A percentile compares a stretch with the other conserved stretches of the same genome.
These are phyloP conservation scores for Phycodurus eques DNA, from an alignment of 2,113 vertebrate species.

Conservation along the genomic window DNA sequence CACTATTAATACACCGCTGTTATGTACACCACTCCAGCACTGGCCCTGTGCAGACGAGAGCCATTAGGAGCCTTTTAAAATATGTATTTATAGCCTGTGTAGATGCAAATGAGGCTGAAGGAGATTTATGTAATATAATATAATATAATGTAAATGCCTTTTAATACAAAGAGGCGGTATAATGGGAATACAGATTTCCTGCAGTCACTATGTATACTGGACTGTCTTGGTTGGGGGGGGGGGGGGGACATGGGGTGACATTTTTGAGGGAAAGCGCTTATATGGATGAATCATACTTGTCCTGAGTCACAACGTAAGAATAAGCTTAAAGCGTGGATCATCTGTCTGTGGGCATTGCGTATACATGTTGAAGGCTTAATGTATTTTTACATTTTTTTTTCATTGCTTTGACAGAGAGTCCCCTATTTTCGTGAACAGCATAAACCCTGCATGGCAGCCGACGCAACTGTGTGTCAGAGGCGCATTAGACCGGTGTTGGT, in stretches of 20 bases:
- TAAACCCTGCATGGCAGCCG: too few relatives aligned
- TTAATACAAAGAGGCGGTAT: constrained; percentile 16
- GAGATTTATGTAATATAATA: constrained; percentile 61
- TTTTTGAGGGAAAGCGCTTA: constrained; percentile 25
- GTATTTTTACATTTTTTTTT: background rate
- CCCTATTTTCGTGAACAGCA: too few relatives aligned
- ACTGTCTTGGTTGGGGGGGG: constrained; percentile 12
- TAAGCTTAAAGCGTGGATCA: constrained; percentile 12
- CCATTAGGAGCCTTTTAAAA: constrained; percentile 55
- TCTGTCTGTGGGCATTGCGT: constrained; percentile 33
- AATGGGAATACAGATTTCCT: constrained; percentile 32
- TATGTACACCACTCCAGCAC: constrained; percentile 18
- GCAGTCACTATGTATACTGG: constrained; percentile 13
- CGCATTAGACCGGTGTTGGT: too few relatives aligned
- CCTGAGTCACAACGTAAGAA: constrained; percentile 39
- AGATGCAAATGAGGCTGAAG: constrained; percentile 58
- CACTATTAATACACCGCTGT: constrained; percentile 13
- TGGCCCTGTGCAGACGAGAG: constrained; percentile 47
- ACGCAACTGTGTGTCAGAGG: too few relatives aligned
- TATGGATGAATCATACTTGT: constrained; percentile 42
- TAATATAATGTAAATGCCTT: constrained; percentile 19
- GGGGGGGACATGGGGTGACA: background rate
- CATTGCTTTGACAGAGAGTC: background rate
- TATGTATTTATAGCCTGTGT: constrained; percentile 56
- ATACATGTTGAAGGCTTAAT: background rate